Conservation (phyloP, 2,797 vertebrate species). For the Galaxias olidus region DNA sequence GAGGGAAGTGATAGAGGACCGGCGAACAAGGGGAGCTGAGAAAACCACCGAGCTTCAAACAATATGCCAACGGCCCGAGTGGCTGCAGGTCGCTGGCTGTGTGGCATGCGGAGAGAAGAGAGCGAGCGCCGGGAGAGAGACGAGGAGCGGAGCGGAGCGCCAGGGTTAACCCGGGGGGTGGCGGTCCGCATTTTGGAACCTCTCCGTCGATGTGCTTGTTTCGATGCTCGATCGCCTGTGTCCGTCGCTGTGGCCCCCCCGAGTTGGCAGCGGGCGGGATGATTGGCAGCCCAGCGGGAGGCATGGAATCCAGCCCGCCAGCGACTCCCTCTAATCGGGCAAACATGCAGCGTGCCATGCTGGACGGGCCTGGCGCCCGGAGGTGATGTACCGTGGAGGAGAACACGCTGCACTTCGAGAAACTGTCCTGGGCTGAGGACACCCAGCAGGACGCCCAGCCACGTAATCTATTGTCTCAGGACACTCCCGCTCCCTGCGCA, state of each 20-base stretch:
- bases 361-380: too few relatives aligned
- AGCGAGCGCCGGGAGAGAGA: not conserved
- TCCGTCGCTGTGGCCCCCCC: conserved; percentile 27
- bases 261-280: conserved; percentile 34
- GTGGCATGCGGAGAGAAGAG: conserved; percentile 29
- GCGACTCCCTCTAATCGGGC: conserved; percentile 57
- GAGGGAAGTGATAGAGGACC: conserved; percentile 38
- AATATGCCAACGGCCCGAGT: conserved; percentile 34
- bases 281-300: conserved; percentile 59
- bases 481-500: conserved; percentile 6
- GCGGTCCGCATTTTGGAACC: too few relatives aligned
- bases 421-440: too few relatives aligned
- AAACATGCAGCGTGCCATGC: conserved; percentile 50
- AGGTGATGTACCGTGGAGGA: too few relatives aligned
- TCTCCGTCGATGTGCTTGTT: too few relatives aligned
- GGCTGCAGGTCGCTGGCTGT: conserved; percentile 36
- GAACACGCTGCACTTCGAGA: too few relatives aligned
- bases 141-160: not conserved
- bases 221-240: too few relatives aligned
- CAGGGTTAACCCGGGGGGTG: too few relatives aligned
- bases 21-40: conserved; percentile 36
- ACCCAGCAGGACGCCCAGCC: too few relatives aligned
- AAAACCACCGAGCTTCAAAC: conserved; percentile 8
- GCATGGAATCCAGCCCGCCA: conserved; percentile 44
- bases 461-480: not conserved